Percentiles rank a stretch among this genome's conserved stretches.
Conservation (phyloP, 2,797 vertebrate species). For the Loriculus beryllinus region DNA sequence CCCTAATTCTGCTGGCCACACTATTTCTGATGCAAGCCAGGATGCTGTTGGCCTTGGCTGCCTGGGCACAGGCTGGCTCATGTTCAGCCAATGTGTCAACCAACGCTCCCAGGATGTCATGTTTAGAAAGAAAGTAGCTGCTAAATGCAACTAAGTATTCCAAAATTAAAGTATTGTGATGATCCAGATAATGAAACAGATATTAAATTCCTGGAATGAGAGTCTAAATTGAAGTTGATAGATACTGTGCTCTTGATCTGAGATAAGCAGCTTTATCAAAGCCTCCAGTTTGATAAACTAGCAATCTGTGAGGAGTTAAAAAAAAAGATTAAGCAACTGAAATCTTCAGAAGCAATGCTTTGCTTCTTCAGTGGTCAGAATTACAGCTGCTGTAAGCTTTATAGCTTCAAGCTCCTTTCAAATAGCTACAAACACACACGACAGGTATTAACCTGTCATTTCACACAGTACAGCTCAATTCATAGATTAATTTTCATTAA, state of each 20-base stretch:
- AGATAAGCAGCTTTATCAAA: constrained; percentile 44
- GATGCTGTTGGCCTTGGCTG: background rate
- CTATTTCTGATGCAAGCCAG: background rate
- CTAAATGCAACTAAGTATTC: background rate
- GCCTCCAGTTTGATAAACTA: constrained; percentile 27
- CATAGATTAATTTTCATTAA: background rate
- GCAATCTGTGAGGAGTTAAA: background rate
- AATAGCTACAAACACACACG: background rate
- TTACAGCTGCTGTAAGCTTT: background rate
- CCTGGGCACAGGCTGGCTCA: background rate
- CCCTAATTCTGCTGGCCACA: background rate
- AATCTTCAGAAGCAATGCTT: background rate
- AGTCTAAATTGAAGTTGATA: background rate
- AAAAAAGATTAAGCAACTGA: constrained; percentile 12
- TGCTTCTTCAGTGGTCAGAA: background rate
- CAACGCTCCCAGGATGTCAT: background rate
- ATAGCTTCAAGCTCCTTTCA: background rate
- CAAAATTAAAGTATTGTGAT: background rate
- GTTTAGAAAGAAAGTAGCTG: background rate
- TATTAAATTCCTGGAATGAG: background rate
- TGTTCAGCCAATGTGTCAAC: rapidly evolving
- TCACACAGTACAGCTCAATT: background rate
- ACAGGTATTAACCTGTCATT: background rate
- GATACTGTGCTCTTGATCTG: background rate
- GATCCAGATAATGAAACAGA: background rate